These are phyloP conservation scores for Echinometra lucunter DNA, from an alignment of 53 echinoderm and acorn worm species.

Conservation along the genomic window DNA sequence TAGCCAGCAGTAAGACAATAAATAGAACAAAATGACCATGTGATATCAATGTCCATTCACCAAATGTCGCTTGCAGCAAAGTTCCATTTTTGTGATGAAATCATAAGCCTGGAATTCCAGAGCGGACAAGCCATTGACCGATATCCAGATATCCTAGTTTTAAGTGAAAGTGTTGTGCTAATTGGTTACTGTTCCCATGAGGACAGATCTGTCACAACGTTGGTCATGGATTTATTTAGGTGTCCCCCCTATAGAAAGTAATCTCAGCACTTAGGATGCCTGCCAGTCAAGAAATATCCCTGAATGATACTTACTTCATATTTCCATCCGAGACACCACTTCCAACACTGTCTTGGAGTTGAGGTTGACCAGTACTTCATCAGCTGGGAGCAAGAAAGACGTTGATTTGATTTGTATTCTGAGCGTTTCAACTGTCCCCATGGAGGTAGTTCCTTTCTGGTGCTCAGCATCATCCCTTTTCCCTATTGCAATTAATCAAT, in stretches of 20 bases:
- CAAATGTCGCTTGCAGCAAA: constrained; percentile 42
- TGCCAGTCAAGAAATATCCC: background rate
- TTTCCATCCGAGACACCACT: background rate
- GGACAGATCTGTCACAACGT: background rate
- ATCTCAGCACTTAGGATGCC: background rate
- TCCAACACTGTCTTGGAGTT: background rate
- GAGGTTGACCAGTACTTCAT: background rate
- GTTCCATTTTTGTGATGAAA: constrained; percentile 50
- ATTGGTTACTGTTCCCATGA: constrained; percentile 8
- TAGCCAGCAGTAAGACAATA: background rate
- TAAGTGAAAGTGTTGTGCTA: constrained; percentile 35
- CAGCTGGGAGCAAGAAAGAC: background rate
- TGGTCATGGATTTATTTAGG: constrained; percentile 16
- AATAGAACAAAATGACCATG: constrained; percentile 25
- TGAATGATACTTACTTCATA: background rate
- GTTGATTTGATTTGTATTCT: too few relatives aligned
- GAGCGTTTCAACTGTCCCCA: too few relatives aligned
- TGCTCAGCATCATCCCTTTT: too few relatives aligned
- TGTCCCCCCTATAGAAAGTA: background rate
- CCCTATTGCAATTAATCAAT: too few relatives aligned
- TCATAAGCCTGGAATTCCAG: background rate
- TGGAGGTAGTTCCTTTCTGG: background rate
- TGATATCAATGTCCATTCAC: constrained; percentile 41
- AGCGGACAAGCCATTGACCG: constrained; percentile 18
- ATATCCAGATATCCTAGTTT: constrained; percentile 45